Evolutionary conservation across 1,140 invertebrate genomes (phyloP).

Genomic region (Zaprionus nigranus): DNA sequence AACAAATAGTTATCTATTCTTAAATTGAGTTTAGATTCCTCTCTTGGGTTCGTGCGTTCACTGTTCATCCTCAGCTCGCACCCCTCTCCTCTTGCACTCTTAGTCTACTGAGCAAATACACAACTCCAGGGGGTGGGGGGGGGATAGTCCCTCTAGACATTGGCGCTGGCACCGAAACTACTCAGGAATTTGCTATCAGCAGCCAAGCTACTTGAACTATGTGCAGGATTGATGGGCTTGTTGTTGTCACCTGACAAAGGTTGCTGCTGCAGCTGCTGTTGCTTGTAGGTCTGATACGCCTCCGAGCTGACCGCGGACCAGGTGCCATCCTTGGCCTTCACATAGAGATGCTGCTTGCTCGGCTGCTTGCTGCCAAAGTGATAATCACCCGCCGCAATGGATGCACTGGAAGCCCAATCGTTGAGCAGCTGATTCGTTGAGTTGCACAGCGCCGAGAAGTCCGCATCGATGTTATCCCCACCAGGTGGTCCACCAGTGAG

Average conservation of each 20-base stretch:
- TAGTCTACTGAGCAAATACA: constrained; percentile 63
- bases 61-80: neutral
- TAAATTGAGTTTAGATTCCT: neutral
- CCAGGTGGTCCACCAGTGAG: constrained; percentile 59
- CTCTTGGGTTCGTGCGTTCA: neutral
- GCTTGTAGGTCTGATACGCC: constrained; percentile 77
- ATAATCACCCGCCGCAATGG: constrained; percentile 74
- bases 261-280: constrained; percentile 53
- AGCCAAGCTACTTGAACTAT: constrained; percentile 71
- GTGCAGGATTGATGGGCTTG: constrained; percentile 55
- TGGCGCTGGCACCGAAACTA: constrained; percentile 75
- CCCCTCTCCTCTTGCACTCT: constrained; percentile 5
- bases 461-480: constrained; percentile 53
- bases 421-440: constrained; percentile 82
- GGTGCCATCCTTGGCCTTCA: constrained; percentile 83
- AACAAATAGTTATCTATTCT: neutral
- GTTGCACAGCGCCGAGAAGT: constrained; percentile 71
- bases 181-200: constrained; percentile 79
- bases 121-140: constrained; percentile 2
- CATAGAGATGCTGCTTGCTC: constrained; percentile 80
- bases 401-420: constrained; percentile 80
- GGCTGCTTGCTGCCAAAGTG: constrained; percentile 81
- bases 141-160: constrained; percentile 57
- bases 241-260: constrained; percentile 65
- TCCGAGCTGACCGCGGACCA: constrained; percentile 83